Base-by-base conservation (phyloP, 2,113 vertebrate species). In the Alaudala cheleensis region DNA sequence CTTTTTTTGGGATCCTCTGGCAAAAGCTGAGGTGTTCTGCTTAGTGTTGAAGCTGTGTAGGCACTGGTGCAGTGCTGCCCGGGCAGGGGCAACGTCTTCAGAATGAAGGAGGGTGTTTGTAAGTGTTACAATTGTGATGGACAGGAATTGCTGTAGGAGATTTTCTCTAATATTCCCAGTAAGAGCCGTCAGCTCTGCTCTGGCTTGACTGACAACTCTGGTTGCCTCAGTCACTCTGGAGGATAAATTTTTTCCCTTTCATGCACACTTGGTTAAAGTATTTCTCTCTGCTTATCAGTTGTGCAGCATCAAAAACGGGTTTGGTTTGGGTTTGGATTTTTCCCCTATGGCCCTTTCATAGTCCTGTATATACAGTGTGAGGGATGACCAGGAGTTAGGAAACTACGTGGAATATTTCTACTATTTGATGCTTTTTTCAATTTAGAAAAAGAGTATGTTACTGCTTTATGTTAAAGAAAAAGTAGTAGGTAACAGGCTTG, bases 401-500 rank as follows among this genome's bases (percentile, higher is more conserved):
- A 95, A 84, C 49, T 92, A 83, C 57, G 95, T 95, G 86, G 97
- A 96, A 96, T 96, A 96, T 94, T 96, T 96, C 93, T 94, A 83
- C 94, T 76, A 3, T 90, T 70, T 88, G 88, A 62, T 87, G 92
- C 82, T 95, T 90, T 85, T 94, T 87, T 86, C 95, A 6, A 14
- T 86, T 86, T 78, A 87, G 91, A 67, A 66, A 90, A 93, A 88
- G 62, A 57, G 15, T 60, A 21, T 20, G 25, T 82, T 70, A 56
- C 56, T 85, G 86, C 93, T 96, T 95, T 96, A 94, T 77, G 80
- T 90, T 94, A 91, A 96, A 97, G 97, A 93, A 61, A 61, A 79
- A 90, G 37, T 73, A 80, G 84, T 80, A 64, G 18, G 31, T 71
- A 44, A 87, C 51, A 88, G 39, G 56, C 67, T 84, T 57, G 16